Conservation (phyloP, 2,888 invertebrate species). For the Polyommatus icarus region DNA sequence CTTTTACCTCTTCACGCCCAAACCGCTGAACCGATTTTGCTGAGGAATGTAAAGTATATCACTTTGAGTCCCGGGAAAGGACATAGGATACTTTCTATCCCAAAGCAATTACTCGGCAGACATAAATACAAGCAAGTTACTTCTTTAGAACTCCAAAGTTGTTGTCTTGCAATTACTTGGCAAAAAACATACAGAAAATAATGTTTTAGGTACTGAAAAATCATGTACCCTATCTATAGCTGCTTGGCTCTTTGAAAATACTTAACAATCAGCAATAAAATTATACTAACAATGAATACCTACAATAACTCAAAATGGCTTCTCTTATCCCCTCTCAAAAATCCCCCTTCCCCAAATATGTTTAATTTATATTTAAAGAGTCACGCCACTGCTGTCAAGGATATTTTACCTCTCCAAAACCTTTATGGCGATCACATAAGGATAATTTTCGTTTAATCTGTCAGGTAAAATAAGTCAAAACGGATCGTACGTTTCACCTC, state of each 20-base stretch:
- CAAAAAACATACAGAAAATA: too few species aligned
- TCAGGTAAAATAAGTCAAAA: not conserved
- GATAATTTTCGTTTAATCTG: not conserved
- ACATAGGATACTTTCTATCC: too few species aligned
- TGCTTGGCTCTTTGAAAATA: not conserved
- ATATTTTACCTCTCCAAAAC: not conserved
- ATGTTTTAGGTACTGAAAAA: too few species aligned
- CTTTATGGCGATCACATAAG: not conserved
- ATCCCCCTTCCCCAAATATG: not conserved
- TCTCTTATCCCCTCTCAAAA: slow-evolving; percentile 10
- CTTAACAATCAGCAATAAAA: not conserved
- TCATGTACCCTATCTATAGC: too few species aligned
- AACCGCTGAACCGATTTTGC: not conserved
- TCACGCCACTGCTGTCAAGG: not conserved
- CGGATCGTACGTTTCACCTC: not conserved
- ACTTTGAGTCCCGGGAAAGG: too few species aligned
- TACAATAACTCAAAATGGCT: slow-evolving; percentile 3
- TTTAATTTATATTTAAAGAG: slow-evolving; percentile 13
- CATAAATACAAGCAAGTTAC: too few species aligned
- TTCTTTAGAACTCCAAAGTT: too few species aligned
- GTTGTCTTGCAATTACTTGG: too few species aligned
- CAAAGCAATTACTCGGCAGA: too few species aligned
- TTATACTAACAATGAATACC: not conserved
- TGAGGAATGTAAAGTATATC: too few species aligned
- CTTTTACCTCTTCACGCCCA: too few species aligned